Base-by-base conservation (phyloP, 2,113 vertebrate genomes). In the Peucedramus taeniatus region DNA sequence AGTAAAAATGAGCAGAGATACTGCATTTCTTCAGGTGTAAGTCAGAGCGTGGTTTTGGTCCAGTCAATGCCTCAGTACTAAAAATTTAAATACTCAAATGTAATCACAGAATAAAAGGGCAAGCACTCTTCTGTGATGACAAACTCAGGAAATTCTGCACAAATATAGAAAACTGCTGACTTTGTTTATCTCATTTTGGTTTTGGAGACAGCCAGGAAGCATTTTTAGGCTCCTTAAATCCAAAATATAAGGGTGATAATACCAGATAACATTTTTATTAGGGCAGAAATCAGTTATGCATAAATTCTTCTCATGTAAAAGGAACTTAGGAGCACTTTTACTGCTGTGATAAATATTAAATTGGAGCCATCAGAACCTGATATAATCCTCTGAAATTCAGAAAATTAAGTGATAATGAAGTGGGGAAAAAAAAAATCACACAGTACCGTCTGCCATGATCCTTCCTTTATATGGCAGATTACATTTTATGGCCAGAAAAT, bases 341-440 rank as follows among this genome's bases (percentile, higher is more conserved):
- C 35, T 61, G 49, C 33, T 54, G 15, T 87, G 33, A 45, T 89
- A 79, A 89, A 53, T 95, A 84, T 59, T 94, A 60, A 93, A 93
- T 65, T 89, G 22, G 60, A 69, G 63, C 37, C 50, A 93, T 88
- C 22, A 94, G 78, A 95, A 90, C 18, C 20, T 87, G 64, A 53
- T 9, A 71, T 47, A 91, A 96, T 51, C 44, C 69, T 45, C 39
- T 66, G 77, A 94, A 93, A 90, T 91, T 93, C 86, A 63, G 44
- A 89, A 93, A 96, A 59, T n/a, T 87, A 89, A 90, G 53, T 74
- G 63, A 93, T 91, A 87, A 92, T 82, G 56, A 89, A 93, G 31
- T 26, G 15, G 9, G 30, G 71, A 30, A 81, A 85, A 76, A 39
- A 92, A 87, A 81, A 70, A 81, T 40, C 68, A 21, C 4, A 19